Conservation (phyloP, 1,140 invertebrate genomes). For the Camponotus pennsylvanicus region DNA sequence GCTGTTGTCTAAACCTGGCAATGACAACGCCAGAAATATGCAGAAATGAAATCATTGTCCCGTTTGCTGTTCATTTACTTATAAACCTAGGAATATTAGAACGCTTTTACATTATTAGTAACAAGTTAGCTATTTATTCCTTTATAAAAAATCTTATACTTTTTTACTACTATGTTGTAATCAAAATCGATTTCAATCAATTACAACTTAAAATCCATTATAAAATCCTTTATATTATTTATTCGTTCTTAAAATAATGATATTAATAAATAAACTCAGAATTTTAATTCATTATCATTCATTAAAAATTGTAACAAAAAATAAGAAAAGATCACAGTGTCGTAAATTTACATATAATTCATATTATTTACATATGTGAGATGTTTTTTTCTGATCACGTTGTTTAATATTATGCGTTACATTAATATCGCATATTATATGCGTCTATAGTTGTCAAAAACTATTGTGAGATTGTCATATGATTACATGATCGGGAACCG, state of each 20-base stretch:
- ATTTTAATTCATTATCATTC: not conserved
- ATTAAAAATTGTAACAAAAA: not conserved
- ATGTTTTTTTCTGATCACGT: not conserved
- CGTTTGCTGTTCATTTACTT: constrained; percentile 10
- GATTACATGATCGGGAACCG: not conserved
- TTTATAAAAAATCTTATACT: not conserved
- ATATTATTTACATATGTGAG: not conserved
- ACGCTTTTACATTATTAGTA: not conserved
- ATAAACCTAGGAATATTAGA: not conserved
- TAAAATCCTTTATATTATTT: not conserved
- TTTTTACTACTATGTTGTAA: not conserved
- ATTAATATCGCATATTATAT: not conserved
- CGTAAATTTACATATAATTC: not conserved
- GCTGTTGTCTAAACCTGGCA: constrained; percentile 63
- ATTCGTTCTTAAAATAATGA: not conserved
- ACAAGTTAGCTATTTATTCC: not conserved
- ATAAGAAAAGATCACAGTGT: not conserved
- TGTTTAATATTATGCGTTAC: not conserved
- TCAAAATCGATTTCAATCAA: not conserved
- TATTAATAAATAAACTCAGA: not conserved
- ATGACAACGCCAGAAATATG: constrained; percentile 16
- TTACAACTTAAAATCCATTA: not conserved
- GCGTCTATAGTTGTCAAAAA: not conserved
- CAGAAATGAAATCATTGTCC: not conserved
- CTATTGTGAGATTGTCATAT: constrained; percentile 20